A percentile compares a stretch with the other conserved stretches of the same genome.
Conservation (phyloP, 2,888 invertebrate genomes). For the Ganaspis brasiliensis region DNA sequence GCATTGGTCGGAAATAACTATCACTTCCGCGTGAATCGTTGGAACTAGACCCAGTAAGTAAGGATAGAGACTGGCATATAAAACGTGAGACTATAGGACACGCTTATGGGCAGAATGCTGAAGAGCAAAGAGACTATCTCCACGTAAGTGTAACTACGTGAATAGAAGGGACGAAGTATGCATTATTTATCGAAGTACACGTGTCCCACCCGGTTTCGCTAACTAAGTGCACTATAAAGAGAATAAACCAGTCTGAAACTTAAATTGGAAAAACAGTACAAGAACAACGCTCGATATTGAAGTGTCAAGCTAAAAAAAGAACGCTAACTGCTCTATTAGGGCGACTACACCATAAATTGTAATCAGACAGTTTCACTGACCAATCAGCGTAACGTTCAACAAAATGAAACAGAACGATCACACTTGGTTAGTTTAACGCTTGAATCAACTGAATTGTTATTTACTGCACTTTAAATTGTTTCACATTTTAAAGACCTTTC, state of each 20-base stretch:
- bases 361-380: slow-evolving; percentile 14
- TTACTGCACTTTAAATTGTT: slow-evolving; percentile 13
- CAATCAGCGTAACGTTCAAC: slow-evolving; percentile 10
- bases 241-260: slow-evolving; percentile 55
- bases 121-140: slow-evolving; percentile 62
- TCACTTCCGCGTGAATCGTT: slow-evolving; percentile 43
- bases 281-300: slow-evolving; percentile 24
- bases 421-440: background rate
- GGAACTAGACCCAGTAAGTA: slow-evolving; percentile 43
- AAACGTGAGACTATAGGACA: slow-evolving; percentile 55
- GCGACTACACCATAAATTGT: slow-evolving; percentile 15
- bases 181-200: slow-evolving; percentile 79
- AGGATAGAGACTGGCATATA: slow-evolving; percentile 44
- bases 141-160: slow-evolving; percentile 65
- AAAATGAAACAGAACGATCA: slow-evolving; percentile 9
- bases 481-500: no score
- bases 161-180: slow-evolving; percentile 61
- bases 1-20: slow-evolving; percentile 42
- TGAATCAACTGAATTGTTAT: background rate
- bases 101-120: slow-evolving; percentile 59
- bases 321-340: slow-evolving; percentile 14
- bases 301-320: slow-evolving; percentile 25
- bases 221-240: slow-evolving; percentile 58
- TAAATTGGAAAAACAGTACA: slow-evolving; percentile 30
- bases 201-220: slow-evolving; percentile 77